phyloP scores from a whole-genome alignment of 2,888 invertebrate genomes.

The Caenorhabditis zanzibari region DNA sequence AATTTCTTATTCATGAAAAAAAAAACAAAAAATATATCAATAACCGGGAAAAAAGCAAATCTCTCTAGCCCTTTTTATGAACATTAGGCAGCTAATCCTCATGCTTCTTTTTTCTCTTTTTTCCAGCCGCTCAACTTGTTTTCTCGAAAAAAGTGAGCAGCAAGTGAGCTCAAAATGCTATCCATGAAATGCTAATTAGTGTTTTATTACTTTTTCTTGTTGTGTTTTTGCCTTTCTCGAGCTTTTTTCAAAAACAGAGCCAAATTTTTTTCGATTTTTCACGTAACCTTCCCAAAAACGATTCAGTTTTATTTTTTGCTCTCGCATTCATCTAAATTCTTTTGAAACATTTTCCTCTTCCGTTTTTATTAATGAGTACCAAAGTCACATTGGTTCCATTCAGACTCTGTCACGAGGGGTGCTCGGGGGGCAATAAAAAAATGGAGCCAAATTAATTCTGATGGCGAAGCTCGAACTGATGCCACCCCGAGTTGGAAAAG shows the following conservation, averaged over 20 bases:
- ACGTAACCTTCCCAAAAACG: neutral
- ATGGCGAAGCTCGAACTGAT: constrained; percentile 20
- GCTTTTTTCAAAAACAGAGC: no score
- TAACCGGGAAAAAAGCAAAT: neutral
- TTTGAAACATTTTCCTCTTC: constrained; percentile 5
- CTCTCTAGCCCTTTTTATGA: neutral
- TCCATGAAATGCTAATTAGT: constrained; percentile 33
- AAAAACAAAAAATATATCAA: neutral
- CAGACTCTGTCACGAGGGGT: constrained; percentile 29
- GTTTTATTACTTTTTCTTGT: constrained; percentile 16
- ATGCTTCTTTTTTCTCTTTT: neutral
- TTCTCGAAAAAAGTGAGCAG: neutral
- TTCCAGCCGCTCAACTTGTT: neutral
- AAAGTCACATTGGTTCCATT: constrained; percentile 14
- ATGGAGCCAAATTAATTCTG: constrained; percentile 52
- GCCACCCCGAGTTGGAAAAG: constrained; percentile 31
- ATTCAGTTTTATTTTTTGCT: constrained; percentile 3
- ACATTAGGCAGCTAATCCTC: constrained; percentile 15
- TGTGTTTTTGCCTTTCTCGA: constrained; percentile 9
- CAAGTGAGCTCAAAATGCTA: constrained; percentile 16
- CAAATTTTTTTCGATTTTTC: neutral
- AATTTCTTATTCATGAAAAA: neutral
- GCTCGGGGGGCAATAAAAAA: constrained; percentile 41
- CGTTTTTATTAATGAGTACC: constrained; percentile 33
- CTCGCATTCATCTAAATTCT: neutral